Percentiles rank a stretch among this genome's conserved stretches.
Conservation (phyloP, 1,140 invertebrate species). For the Anastrepha obliqua region DNA sequence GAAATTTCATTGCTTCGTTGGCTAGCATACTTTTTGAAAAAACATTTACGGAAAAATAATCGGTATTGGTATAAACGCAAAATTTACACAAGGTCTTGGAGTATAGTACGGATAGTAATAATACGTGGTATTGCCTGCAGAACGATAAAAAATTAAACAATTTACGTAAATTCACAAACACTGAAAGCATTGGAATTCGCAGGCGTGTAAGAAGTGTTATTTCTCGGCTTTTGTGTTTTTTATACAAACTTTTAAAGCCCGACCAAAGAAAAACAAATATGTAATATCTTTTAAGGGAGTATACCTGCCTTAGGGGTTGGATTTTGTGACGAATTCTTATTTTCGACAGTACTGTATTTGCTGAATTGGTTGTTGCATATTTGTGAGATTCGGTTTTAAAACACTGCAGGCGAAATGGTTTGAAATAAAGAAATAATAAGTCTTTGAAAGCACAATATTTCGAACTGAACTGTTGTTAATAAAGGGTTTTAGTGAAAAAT, state of each 20-base stretch:
- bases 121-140: constrained; percentile 69
- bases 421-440: constrained; percentile 3
- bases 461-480: background rate
- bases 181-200: background rate
- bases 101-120: constrained; percentile 67
- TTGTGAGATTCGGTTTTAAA: constrained; percentile 11
- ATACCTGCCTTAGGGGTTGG: constrained; percentile 28
- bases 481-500: background rate
- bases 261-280: background rate
- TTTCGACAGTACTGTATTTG: constrained; percentile 6
- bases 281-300: constrained; percentile 1
- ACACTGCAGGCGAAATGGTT: constrained; percentile 17
- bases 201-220: background rate
- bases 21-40: constrained; percentile 15
- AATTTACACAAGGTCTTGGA: constrained; percentile 61
- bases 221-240: constrained; percentile 56
- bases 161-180: constrained; percentile 6
- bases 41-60: constrained; percentile 63
- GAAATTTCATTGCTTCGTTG: constrained; percentile 37
- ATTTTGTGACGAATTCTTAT: constrained; percentile 63
- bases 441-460: background rate
- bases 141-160: constrained; percentile 58
- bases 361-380: constrained; percentile 7
- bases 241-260: background rate
- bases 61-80: constrained; percentile 67